These are phyloP conservation scores for Cassiopea xamachana DNA, from an alignment of 30 jellyfish, hydroid and myxozoan species.

Conservation along the genomic window DNA sequence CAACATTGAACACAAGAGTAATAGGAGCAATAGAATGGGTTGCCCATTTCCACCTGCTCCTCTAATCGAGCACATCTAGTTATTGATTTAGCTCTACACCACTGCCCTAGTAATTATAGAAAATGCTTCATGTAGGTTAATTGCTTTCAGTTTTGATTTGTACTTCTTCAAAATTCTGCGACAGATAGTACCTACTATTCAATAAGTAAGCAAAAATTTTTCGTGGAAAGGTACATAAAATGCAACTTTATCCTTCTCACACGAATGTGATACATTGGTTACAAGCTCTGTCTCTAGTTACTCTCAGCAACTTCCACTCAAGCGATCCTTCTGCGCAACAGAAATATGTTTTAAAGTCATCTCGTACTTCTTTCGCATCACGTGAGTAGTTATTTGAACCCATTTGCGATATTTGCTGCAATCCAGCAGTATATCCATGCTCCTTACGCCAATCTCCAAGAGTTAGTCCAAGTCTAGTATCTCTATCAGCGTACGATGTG, in stretches of 20 bases:
- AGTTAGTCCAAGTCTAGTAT: constrained; percentile 13
- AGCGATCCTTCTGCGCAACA: constrained; percentile 20
- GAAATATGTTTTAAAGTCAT: constrained; percentile 26
- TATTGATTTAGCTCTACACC: too few relatives aligned
- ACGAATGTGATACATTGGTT: background rate
- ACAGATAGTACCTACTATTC: too few relatives aligned
- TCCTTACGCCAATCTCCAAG: constrained; percentile 70
- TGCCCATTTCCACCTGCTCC: constrained; percentile 4
- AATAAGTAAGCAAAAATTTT: background rate
- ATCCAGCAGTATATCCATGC: constrained; percentile 9
- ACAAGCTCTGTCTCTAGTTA: constrained; percentile 10
- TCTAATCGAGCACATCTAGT: background rate
- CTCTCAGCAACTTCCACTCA: constrained; percentile 24
- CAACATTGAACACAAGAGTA: background rate
- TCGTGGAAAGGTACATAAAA: background rate
- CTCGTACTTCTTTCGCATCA: constrained; percentile 31
- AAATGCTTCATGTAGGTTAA: background rate
- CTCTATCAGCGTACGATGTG: constrained; percentile 34
- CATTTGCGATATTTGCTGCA: constrained; percentile 23
- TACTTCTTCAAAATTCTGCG: background rate
- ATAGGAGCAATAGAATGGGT: background rate
- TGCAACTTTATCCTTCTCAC: background rate
- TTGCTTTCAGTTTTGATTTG: background rate
- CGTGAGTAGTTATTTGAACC: constrained; percentile 40
- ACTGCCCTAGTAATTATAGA: too few relatives aligned